These are phyloP conservation scores for Boloria selene DNA, from an alignment of 2,888 invertebrate species.

Conservation along the genomic window DNA sequence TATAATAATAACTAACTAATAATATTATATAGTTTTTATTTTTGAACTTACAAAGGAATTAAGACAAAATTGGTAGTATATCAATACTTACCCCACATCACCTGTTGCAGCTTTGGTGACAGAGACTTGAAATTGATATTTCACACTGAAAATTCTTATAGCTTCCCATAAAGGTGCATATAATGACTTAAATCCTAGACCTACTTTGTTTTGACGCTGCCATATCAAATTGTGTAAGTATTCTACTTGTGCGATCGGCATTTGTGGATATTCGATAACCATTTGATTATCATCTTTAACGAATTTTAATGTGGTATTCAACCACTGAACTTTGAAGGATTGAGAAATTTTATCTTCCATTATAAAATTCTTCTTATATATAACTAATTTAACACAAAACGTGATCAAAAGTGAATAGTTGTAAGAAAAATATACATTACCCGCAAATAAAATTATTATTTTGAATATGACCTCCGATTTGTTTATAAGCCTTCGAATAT, in stretches of 20 bases:
- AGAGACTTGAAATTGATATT: constrained; percentile 39
- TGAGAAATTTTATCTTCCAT: constrained; percentile 28
- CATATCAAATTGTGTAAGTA: constrained; percentile 46
- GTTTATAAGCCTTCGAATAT: background rate
- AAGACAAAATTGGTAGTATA: too few relatives aligned
- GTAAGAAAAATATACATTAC: background rate
- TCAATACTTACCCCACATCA: constrained; percentile 35
- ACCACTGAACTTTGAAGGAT: constrained; percentile 46
- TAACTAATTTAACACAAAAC: too few relatives aligned
- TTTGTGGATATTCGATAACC: constrained; percentile 47
- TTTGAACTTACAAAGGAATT: too few relatives aligned
- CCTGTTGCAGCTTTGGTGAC: constrained; percentile 19
- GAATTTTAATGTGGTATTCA: constrained; percentile 52
- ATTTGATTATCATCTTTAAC: constrained; percentile 47
- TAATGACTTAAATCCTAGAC: constrained; percentile 42
- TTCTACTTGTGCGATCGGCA: constrained; percentile 46
- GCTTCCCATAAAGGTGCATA: constrained; percentile 51
- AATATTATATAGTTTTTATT: too few relatives aligned
- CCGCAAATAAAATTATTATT: background rate
- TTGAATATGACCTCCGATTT: background rate
- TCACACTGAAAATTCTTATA: constrained; percentile 37
- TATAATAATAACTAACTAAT: background rate
- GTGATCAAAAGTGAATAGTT: too few relatives aligned
- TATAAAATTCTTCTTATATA: background rate
- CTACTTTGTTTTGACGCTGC: constrained; percentile 34